These are phyloP conservation scores for Bothrops alternatus DNA, from an alignment of 2,797 vertebrate genomes.

Conservation along the genomic window DNA sequence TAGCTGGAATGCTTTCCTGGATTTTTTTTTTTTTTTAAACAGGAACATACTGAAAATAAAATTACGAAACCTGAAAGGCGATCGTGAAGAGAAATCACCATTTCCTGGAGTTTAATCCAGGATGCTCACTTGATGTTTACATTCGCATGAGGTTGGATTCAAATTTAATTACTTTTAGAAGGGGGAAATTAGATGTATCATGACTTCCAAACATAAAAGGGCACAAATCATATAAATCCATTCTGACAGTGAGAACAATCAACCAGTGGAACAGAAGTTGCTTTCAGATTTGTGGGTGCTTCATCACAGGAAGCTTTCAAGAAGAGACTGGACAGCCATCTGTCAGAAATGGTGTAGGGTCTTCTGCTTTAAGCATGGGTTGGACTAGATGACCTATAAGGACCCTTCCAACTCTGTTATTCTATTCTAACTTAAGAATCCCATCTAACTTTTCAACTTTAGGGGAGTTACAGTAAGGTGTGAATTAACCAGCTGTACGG, in stretches of 20 bases:
- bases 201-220: not conserved
- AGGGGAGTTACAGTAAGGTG: not conserved
- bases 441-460: not conserved
- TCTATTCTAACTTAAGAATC: not conserved
- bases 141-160: not conserved
- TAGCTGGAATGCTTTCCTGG: slow-evolving; percentile 36
- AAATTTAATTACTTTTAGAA: not conserved
- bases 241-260: too few species aligned
- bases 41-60: slow-evolving; percentile 36
- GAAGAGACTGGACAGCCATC: too few species aligned
- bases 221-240: not conserved
- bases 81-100: slow-evolving; percentile 17
- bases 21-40: not conserved
- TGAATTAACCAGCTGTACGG: not conserved
- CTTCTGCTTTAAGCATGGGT: too few species aligned
- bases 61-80: slow-evolving; percentile 12
- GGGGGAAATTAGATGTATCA: not conserved
- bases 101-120: slow-evolving; percentile 7
- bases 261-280: too few species aligned
- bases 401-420: too few species aligned
- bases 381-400: too few species aligned
- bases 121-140: not conserved
- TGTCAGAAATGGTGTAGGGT: too few species aligned
- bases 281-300: too few species aligned
- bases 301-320: too few species aligned